These are phyloP conservation scores for Notoglanidium macrostoma DNA, from an alignment of 2,797 vertebrate species.

Conservation along the genomic window DNA sequence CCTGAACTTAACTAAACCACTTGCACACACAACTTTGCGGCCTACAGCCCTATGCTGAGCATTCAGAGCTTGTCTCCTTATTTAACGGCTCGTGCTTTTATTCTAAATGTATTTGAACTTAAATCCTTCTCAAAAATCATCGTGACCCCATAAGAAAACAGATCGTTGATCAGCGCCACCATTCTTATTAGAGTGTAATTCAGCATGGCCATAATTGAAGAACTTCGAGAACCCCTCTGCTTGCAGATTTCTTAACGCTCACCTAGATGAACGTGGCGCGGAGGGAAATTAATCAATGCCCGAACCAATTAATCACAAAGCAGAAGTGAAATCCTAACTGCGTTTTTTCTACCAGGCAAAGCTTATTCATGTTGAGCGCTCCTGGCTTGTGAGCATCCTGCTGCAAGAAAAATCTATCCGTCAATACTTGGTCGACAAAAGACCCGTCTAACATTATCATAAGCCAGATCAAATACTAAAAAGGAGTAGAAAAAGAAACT, in stretches of 20 bases:
- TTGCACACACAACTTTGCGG: not conserved
- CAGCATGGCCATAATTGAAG: not conserved
- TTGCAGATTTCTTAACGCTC: no score
- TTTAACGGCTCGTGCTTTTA: not conserved
- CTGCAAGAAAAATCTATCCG: not conserved
- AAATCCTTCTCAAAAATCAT: not conserved
- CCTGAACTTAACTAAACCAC: not conserved
- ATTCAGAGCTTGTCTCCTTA: not conserved
- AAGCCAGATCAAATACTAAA: not conserved
- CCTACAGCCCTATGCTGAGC: not conserved
- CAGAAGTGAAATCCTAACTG: not conserved
- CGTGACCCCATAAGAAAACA: not conserved
- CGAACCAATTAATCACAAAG: no score
- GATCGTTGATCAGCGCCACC: not conserved
- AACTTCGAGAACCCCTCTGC: not conserved
- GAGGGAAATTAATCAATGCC: slow-evolving; percentile 3
- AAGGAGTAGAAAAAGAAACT: not conserved
- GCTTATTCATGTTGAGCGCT: not conserved
- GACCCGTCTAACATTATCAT: not conserved
- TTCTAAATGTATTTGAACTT: not conserved
- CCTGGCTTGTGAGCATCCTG: not conserved
- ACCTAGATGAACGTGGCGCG: not conserved
- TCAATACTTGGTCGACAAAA: not conserved
- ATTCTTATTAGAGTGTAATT: not conserved
- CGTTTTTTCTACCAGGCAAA: not conserved